A percentile compares a stretch with the other conserved stretches of the same genome.
Conservation (phyloP, 2,113 vertebrate genomes). For the Stomatorhinus ivindoensis region DNA sequence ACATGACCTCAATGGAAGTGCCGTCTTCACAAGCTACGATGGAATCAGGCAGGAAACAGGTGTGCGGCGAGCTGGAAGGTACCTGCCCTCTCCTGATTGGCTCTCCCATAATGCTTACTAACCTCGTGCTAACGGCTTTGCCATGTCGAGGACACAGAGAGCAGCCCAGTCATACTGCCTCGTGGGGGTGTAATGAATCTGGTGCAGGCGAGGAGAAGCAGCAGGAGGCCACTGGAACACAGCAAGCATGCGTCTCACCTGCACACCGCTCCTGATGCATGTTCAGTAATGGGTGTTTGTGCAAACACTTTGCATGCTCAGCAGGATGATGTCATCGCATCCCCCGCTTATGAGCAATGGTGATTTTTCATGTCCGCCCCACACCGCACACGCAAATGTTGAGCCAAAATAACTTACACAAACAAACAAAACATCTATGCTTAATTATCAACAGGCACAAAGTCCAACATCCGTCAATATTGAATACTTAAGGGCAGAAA, state of each 20-base stretch:
- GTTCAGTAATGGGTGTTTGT: neutral
- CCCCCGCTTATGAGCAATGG: neutral
- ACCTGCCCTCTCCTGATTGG: neutral
- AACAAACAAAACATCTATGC: neutral
- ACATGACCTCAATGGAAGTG: neutral
- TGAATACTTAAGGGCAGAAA: neutral
- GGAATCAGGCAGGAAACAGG: neutral
- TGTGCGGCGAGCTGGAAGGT: neutral
- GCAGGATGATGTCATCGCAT: neutral
- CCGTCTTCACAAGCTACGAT: neutral
- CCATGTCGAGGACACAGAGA: neutral
- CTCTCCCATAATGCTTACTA: neutral
- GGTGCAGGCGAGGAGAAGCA: neutral
- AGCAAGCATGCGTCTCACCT: neutral
- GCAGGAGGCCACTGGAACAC: neutral
- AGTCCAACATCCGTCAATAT: neutral
- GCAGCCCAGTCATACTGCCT: neutral
- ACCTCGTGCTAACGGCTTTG: neutral
- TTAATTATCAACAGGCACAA: neutral
- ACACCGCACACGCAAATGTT: neutral
- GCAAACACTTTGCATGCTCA: neutral
- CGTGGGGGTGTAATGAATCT: neutral
- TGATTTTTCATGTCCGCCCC: neutral
- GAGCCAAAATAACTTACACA: neutral
- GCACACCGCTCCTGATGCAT: neutral